phyloP scores from a whole-genome alignment of 1,140 invertebrate genomes.

The Drosophila tani region DNA sequence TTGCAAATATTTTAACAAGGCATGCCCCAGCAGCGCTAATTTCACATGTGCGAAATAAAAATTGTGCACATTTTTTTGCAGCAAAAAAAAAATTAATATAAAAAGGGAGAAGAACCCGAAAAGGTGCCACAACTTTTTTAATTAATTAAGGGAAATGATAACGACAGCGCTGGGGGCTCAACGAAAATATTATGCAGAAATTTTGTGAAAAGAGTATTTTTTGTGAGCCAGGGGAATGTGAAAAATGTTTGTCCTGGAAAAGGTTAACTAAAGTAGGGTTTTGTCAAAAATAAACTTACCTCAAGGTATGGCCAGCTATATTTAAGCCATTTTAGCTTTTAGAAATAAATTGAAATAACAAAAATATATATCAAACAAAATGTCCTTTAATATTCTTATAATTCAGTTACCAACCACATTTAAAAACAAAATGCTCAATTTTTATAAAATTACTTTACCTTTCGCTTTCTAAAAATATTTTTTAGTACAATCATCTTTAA shows the following conservation, averaged over 20 bases:
- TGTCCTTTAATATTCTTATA: neutral
- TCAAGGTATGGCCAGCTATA: neutral
- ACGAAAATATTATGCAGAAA: conserved; percentile 56
- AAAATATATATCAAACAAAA: neutral
- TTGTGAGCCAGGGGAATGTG: conserved; percentile 28
- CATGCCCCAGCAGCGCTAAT: conserved; percentile 62
- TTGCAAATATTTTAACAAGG: conserved; percentile 82
- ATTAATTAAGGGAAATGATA: conserved; percentile 68
- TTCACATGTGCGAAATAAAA: conserved; percentile 76
- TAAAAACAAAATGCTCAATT: no score
- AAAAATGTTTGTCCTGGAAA: conserved; percentile 36
- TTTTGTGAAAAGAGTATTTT: conserved; percentile 30
- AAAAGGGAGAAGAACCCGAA: conserved; percentile 22
- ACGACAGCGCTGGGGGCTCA: conserved; percentile 17
- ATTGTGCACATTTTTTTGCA: conserved; percentile 67
- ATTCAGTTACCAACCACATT: neutral
- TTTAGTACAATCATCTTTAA: neutral
- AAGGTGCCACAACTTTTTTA: conserved; percentile 78
- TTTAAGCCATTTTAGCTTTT: neutral
- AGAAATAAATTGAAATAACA: no score
- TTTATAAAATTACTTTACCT: no score
- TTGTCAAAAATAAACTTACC: neutral
- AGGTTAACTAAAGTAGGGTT: neutral
- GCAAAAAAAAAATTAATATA: conserved; percentile 14
- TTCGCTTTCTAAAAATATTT: neutral